Percentiles rank a stretch among this genome's conserved stretches.
phyloP scores from a whole-genome alignment of 2,888 invertebrate species.

The Hyles lineata region DNA sequence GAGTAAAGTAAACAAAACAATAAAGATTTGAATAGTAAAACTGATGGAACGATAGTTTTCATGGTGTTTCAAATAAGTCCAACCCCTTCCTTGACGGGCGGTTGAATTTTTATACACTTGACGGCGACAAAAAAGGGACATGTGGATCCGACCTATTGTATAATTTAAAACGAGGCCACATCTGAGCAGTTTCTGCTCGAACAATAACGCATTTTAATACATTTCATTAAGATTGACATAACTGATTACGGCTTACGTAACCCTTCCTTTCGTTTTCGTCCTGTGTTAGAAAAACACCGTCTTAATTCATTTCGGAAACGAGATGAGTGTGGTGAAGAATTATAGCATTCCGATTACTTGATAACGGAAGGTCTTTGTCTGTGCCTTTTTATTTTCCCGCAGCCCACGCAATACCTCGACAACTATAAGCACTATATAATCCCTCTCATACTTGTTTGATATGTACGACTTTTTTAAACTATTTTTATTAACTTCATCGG shows the following conservation, averaged over 20 bases:
- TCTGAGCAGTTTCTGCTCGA: slow-evolving; percentile 76
- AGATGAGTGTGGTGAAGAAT: slow-evolving; percentile 22
- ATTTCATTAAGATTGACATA: slow-evolving; percentile 82
- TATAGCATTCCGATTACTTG: slow-evolving; percentile 24
- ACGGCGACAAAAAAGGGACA: slow-evolving; percentile 74
- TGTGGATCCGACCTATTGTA: slow-evolving; percentile 71
- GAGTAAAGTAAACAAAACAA: slow-evolving; percentile 59
- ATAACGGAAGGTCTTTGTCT: slow-evolving; percentile 15
- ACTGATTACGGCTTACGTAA: slow-evolving; percentile 69
- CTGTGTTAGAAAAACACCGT: slow-evolving; percentile 38
- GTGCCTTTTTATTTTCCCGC: not conserved
- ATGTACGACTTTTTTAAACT: no score
- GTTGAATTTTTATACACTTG: slow-evolving; percentile 70
- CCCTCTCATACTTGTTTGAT: not conserved
- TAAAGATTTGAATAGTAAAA: slow-evolving; percentile 63
- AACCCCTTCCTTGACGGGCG: slow-evolving; percentile 78
- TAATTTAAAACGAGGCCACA: slow-evolving; percentile 71
- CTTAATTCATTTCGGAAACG: slow-evolving; percentile 22
- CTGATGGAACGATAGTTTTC: slow-evolving; percentile 74
- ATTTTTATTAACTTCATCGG: not conserved
- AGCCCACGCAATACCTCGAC: not conserved
- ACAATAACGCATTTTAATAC: slow-evolving; percentile 81
- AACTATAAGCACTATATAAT: not conserved
- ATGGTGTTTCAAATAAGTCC: slow-evolving; percentile 59
- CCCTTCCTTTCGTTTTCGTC: slow-evolving; percentile 54